Evolutionary conservation across 2,797 vertebrate genomes (phyloP), one percentile per base, ranked within the genome.

Genomic region (Tolypeutes matacus): DNA sequence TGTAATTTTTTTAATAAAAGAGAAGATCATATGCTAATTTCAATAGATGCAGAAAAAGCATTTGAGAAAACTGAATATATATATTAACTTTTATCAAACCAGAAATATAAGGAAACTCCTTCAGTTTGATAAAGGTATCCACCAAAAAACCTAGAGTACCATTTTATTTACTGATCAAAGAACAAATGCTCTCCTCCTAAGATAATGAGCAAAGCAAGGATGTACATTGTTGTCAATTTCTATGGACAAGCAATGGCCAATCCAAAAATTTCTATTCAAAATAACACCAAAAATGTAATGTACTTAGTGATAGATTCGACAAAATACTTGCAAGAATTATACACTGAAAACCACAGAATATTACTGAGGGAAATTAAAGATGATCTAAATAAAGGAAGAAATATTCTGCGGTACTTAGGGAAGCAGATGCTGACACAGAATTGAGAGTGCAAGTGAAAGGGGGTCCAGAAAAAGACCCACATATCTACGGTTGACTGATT

Each of bases 321-420:
- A 81, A 86, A 65, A 49, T 64, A 39, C 65, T 34, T 89, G 0
- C 20, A 69, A 69, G 34, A 82, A 69, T 86, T 51, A 67, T 82
- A 87, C 29, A 42, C 51, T 60, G 60, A 88, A 83, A 75, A 20
- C 49, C 65, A 46, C 9, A 51, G 39, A 83, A 83, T 85, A 85
- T 70, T 78, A 64, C 82, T 85, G 62, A 95, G 31, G 70, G 46
- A 89, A 89, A 89, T 89, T 42, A 70, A 62, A 87, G 78, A 87
- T 87, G 76, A 39, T 23, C 69, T 80, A 39, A 67, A 62, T 77
- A 88, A 82, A 76, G 42, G 20, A 49, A n/a, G 49, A 49, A 12
- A 67, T 73, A 39, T 75, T 67, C 49, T 89, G 11, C 67, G 34
- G 58, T 39, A 2, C 36, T 78, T 86, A 14, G 27, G 36, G 58